Evolutionary conservation across 2,113 vertebrate genomes (phyloP).

Genomic region (Helogale parvula): DNA sequence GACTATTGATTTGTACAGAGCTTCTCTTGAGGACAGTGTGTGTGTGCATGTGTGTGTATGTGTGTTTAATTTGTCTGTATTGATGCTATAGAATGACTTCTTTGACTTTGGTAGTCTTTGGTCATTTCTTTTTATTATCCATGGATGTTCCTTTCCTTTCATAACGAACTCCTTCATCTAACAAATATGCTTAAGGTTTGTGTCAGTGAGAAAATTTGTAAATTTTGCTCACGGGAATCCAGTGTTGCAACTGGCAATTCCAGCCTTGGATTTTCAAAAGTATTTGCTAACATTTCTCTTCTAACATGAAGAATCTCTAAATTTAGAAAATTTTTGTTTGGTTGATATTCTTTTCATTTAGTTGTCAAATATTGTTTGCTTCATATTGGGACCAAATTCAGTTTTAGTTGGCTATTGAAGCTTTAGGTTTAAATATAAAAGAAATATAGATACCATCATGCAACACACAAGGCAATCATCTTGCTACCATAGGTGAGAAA

Average conservation of each 20-base stretch:
- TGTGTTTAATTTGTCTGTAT: not conserved
- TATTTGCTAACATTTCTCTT: not conserved
- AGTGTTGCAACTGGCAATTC: not conserved
- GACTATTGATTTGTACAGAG: constrained; percentile 6
- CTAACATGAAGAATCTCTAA: not conserved
- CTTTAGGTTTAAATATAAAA: not conserved
- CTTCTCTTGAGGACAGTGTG: not conserved
- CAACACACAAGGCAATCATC: not conserved
- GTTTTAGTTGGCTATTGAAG: not conserved
- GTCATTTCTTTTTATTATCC: not conserved
- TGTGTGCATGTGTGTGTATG: not conserved
- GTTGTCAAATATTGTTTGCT: constrained; percentile 6
- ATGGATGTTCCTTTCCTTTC: not conserved
- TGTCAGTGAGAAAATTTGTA: not conserved
- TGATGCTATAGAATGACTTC: not conserved
- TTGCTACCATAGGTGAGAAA: not conserved
- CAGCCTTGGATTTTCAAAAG: not conserved
- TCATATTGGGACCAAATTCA: not conserved
- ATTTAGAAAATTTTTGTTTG: not conserved
- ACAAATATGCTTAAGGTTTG: not conserved
- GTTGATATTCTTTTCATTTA: not conserved
- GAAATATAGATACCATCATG: not conserved
- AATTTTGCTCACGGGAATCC: not conserved
- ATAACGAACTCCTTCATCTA: not conserved
- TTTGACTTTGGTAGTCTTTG: not conserved